Conservation (phyloP, 2,797 vertebrate species). For the Lerista edwardsae region DNA sequence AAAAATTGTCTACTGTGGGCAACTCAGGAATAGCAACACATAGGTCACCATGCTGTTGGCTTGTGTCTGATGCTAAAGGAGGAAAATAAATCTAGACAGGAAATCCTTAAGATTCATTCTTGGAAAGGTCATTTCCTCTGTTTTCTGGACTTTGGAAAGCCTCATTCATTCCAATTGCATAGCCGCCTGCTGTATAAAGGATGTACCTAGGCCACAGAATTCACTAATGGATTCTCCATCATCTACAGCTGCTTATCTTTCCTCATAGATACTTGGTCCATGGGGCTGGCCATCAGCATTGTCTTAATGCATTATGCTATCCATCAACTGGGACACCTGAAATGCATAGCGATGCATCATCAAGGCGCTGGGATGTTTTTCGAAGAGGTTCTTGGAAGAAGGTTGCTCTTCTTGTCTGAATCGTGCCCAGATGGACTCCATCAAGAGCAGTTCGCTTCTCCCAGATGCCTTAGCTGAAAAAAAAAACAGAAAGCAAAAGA, state of each 20-base stretch:
- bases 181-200: constrained; percentile 61
- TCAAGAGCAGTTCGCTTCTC: not conserved
- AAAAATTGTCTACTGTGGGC: not conserved
- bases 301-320: constrained; percentile 43
- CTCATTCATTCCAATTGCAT: constrained; percentile 44
- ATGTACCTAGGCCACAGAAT: constrained; percentile 50
- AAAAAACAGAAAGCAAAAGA: not conserved
- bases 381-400: not conserved
- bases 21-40: constrained; percentile 12
- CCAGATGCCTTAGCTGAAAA: not conserved
- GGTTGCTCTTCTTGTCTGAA: not conserved
- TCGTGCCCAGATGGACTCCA: not conserved
- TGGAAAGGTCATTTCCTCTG: constrained; percentile 59
- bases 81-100: constrained; percentile 60
- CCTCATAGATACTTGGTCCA: constrained; percentile 57
- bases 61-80: constrained; percentile 21
- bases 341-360: constrained; percentile 59
- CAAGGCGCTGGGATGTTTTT: constrained; percentile 56
- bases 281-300: constrained; percentile 53
- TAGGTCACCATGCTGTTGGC: not conserved
- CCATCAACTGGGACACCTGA: constrained; percentile 60
- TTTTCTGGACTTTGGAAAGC: constrained; percentile 61
- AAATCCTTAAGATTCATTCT: constrained; percentile 57
- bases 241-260: constrained; percentile 65
- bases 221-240: constrained; percentile 64